phyloP scores from a whole-genome alignment of 2,113 vertebrate species.

The Ranitomeya imitator region DNA sequence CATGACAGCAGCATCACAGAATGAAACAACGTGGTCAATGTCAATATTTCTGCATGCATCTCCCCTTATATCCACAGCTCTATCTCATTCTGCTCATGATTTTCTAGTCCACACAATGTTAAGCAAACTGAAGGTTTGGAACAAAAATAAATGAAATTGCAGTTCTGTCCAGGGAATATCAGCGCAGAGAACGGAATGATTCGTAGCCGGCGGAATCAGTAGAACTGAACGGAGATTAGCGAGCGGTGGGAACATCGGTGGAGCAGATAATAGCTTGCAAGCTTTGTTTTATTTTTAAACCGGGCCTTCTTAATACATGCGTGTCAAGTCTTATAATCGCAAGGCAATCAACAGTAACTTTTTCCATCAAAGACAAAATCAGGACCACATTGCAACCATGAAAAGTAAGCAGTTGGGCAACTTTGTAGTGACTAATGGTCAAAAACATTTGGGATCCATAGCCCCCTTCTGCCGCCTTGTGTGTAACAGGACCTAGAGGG shows the following conservation, averaged over 20 bases:
- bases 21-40: constrained; percentile 10
- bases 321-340: background rate
- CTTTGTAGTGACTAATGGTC: background rate
- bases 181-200: constrained; percentile 29
- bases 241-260: constrained; percentile 43
- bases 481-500: background rate
- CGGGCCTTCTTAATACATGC: constrained; percentile 4
- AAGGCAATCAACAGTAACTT: constrained; percentile 6
- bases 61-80: background rate
- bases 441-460: background rate
- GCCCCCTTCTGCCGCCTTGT: background rate
- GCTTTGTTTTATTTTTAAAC: constrained; percentile 41
- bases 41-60: constrained; percentile 37
- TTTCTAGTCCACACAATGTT: constrained; percentile 35
- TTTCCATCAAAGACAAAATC: background rate
- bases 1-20: background rate
- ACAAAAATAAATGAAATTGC: constrained; percentile 52
- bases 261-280: constrained; percentile 52
- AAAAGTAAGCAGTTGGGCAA: background rate
- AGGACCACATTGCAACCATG: background rate
- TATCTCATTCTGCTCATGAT: constrained; percentile 21
- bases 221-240: constrained; percentile 47
- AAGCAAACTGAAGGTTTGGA: constrained; percentile 55
- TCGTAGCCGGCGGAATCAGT: constrained; percentile 14
- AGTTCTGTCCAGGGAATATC: constrained; percentile 40